Conservation (phyloP, 1,140 invertebrate genomes). For the Eriosoma lanigerum region DNA sequence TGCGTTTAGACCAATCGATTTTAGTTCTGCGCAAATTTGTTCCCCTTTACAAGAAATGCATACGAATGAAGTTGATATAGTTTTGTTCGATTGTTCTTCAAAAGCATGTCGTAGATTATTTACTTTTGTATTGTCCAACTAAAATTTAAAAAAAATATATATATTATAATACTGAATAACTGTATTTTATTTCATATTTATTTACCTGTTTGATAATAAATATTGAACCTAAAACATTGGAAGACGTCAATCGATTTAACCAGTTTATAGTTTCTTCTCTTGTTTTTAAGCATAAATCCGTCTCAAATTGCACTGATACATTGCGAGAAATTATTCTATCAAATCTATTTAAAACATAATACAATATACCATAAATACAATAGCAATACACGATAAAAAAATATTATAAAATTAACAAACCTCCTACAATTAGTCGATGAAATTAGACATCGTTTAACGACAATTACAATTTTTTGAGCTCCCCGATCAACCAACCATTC, state of each 20-base stretch:
- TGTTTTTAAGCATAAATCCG: neutral
- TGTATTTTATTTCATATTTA: neutral
- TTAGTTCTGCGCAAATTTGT: neutral
- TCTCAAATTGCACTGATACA: neutral
- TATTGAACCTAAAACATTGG: neutral
- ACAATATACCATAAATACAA: neutral
- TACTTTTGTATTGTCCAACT: slow-evolving; percentile 13
- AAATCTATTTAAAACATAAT: slow-evolving; percentile 4
- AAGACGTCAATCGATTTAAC: neutral
- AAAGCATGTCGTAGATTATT: slow-evolving; percentile 24
- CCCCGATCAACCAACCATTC: slow-evolving; percentile 53
- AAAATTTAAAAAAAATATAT: neutral
- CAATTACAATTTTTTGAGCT: slow-evolving; percentile 49
- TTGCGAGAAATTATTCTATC: slow-evolving; percentile 1
- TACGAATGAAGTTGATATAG: neutral
- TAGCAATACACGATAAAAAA: neutral
- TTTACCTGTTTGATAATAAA: slow-evolving; percentile 22
- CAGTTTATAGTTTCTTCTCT: neutral
- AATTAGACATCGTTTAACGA: slow-evolving; percentile 16
- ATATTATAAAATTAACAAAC: neutral
- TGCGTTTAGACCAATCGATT: neutral
- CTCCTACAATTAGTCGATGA: neutral
- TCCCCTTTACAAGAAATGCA: slow-evolving; percentile 19
- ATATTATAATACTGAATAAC: no score
- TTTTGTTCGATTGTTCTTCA: neutral